Evolutionary conservation across 2,113 vertebrate species (phyloP).

Genomic region (Petrocephalus zakoni): DNA sequence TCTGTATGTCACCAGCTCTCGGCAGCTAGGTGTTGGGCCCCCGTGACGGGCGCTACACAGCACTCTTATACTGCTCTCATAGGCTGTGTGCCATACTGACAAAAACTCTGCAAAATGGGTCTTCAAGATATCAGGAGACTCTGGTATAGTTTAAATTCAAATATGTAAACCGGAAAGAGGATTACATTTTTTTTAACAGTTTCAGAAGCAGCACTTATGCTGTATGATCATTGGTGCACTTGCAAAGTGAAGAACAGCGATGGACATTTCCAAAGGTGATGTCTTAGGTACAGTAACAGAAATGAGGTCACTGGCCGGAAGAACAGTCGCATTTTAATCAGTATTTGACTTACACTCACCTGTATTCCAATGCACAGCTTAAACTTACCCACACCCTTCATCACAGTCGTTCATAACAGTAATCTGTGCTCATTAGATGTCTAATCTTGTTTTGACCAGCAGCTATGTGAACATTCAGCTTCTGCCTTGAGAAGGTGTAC

Average conservation of each 20-base stretch:
- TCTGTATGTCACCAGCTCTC: neutral
- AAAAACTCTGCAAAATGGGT: neutral
- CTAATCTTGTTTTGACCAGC: constrained; percentile 4
- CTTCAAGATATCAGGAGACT: neutral
- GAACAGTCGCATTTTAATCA: neutral
- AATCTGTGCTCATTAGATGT: neutral
- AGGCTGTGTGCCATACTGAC: neutral
- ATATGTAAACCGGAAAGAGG: neutral
- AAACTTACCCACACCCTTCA: neutral
- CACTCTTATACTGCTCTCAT: neutral
- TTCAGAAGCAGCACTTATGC: neutral
- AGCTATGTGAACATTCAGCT: neutral
- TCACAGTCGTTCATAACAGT: neutral
- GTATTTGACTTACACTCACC: neutral
- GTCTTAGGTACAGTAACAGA: neutral
- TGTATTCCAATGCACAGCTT: neutral
- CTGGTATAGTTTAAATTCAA: neutral
- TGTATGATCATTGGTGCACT: neutral
- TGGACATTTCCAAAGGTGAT: neutral
- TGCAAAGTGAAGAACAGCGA: neutral
- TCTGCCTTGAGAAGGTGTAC: neutral
- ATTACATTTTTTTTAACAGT: neutral
- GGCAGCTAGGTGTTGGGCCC: neutral
- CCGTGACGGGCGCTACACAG: neutral
- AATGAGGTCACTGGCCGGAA: neutral